Evolutionary conservation across 2,888 invertebrate genomes (phyloP).

Genomic region (Papilio protenor): DNA sequence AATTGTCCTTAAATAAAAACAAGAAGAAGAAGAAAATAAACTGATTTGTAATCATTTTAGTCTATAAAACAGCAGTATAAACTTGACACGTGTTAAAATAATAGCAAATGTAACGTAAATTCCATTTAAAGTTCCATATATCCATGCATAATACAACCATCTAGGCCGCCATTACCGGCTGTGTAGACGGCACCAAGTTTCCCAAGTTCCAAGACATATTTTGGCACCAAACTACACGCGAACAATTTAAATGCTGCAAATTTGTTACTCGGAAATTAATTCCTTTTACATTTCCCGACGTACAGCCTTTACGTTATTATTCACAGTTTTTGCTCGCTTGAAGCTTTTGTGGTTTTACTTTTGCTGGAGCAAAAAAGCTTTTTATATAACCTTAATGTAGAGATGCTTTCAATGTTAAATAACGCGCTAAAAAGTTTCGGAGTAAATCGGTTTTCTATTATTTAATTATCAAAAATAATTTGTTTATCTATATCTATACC

Average conservation of each 20-base stretch:
- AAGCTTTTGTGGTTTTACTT: constrained; percentile 36
- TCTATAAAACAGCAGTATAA: neutral
- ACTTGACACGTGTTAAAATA: constrained; percentile 14
- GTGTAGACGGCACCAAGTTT: constrained; percentile 34
- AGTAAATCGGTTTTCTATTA: too few species aligned
- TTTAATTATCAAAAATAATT: too few species aligned
- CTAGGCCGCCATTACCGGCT: constrained; percentile 24
- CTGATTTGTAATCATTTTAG: neutral
- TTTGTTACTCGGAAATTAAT: constrained; percentile 75
- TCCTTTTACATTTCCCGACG: constrained; percentile 57
- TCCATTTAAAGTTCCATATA: constrained; percentile 27
- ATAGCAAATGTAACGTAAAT: constrained; percentile 22
- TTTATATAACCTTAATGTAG: constrained; percentile 19
- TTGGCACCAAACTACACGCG: constrained; percentile 59
- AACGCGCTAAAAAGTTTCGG: neutral
- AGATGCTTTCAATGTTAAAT: constrained; percentile 10
- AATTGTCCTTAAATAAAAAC: too few species aligned
- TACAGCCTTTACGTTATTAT: constrained; percentile 41
- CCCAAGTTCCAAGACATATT: constrained; percentile 54
- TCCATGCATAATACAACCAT: constrained; percentile 35
- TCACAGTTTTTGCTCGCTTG: constrained; percentile 30
- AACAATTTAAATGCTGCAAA: constrained; percentile 67
- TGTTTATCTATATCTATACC: too few species aligned
- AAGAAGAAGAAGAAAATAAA: neutral
- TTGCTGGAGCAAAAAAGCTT: constrained; percentile 18